Base-by-base conservation (phyloP, 2,888 invertebrate species). In the Spicauda simplicius region DNA sequence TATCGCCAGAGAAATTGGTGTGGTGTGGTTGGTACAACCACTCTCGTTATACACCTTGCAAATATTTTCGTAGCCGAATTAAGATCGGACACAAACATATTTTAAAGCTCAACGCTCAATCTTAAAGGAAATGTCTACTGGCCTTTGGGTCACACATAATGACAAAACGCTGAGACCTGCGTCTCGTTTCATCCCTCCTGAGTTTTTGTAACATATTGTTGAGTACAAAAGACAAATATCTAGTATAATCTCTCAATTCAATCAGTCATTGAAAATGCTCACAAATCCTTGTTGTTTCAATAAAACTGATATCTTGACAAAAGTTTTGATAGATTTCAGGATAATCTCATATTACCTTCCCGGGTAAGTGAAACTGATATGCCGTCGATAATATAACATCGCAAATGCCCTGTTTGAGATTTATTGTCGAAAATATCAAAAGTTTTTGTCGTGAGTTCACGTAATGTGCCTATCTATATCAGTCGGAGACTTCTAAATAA, bases 331-430 rank as follows among this genome's bases (percentile, higher is more conserved):
- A 61, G 60, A 61, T 67, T 56, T 67, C 55, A 61, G 53, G 61
- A 67, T 67, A 67, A 67, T 67, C 66, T 61, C 61, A 41, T 67
- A 67, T 60, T 67, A 67, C 66, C 56, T 60, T 33, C 50, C 12
- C 58, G 50, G 54, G 50, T 67, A 67, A 67, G 67, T 67, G 67
- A 57, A 57, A 52, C 67, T 61, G 56, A 66, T 66, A 33, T 55
- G 41, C 55, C 66, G 60, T 60, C 48, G 48, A 66, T 66, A 66
- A 60, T 61, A 25, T 56, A 66, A 33, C 18, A 60, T 61, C 50
- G 61, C 20, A 33, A 56, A 61, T 16, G 53, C 54, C 45, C 45
- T 45, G 55, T 63, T 63, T 45, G 20, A 45, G 55, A 18, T 30
- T 63, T 63, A 57, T 57, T 37, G 37, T 57, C 14, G 18, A 37